These are phyloP conservation scores for Psephotus haematonotus DNA, from an alignment of 2,113 vertebrate genomes.

Conservation along the genomic window DNA sequence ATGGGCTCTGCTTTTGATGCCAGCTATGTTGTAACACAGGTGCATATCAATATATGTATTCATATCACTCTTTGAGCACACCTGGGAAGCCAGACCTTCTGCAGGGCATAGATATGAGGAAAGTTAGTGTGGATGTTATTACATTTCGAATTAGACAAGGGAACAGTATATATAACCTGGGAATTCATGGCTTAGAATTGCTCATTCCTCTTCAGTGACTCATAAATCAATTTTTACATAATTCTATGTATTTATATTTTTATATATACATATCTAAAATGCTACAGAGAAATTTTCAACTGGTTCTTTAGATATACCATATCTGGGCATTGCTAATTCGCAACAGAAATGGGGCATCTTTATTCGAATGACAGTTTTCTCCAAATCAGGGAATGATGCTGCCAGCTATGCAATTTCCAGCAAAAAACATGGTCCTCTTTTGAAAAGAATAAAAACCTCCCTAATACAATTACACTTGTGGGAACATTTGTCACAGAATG, in stretches of 20 bases:
- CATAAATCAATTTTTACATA: neutral
- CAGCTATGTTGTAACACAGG: neutral
- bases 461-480: neutral
- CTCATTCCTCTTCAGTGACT: neutral
- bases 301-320: neutral
- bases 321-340: neutral
- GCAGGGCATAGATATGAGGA: neutral
- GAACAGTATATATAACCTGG: neutral
- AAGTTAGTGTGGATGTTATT: neutral
- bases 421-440: neutral
- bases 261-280: neutral
- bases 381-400: neutral
- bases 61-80: neutral
- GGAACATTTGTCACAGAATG: neutral
- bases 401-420: neutral
- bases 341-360: neutral
- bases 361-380: neutral
- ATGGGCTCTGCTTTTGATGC: neutral
- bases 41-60: neutral
- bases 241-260: neutral
- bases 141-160: neutral
- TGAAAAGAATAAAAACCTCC: conserved; percentile 5
- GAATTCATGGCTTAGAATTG: neutral
- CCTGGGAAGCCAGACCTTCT: neutral
- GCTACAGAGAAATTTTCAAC: neutral